Evolutionary conservation across 2,888 invertebrate species (phyloP).

Genomic region (Troilus luridus): DNA sequence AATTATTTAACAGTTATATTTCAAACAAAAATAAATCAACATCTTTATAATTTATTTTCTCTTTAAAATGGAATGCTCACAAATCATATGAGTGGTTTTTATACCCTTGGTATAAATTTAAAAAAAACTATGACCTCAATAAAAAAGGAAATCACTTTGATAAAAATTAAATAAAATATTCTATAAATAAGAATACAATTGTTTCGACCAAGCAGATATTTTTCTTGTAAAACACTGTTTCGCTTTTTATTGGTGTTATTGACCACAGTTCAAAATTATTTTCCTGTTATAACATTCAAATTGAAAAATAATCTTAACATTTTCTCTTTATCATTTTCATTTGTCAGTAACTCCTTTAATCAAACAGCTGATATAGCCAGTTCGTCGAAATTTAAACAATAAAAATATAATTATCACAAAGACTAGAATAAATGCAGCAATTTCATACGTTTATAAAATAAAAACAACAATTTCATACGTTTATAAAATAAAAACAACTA

Average conservation of each 20-base stretch:
- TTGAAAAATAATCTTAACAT: not conserved
- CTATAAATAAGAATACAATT: not conserved
- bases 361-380: not conserved
- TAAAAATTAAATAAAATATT: not conserved
- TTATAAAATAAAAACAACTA: not conserved
- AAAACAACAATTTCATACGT: not conserved
- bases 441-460: not conserved
- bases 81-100: not conserved
- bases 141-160: not conserved
- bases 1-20: not conserved
- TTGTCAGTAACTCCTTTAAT: too few species aligned
- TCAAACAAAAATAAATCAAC: not conserved
- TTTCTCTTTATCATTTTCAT: not conserved
- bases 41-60: not conserved
- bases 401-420: not conserved
- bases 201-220: not conserved
- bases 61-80: not conserved
- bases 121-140: not conserved
- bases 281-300: not conserved
- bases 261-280: not conserved
- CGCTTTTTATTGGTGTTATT: not conserved
- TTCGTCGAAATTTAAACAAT: not conserved
- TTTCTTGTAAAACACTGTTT: not conserved
- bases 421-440: conserved; percentile 48
- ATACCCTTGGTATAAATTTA: not conserved